A percentile compares a stretch with the other conserved stretches of the same genome.
Evolutionary conservation across 2,797 vertebrate species (phyloP).

Genomic region (Halcyon smyrnensis): DNA sequence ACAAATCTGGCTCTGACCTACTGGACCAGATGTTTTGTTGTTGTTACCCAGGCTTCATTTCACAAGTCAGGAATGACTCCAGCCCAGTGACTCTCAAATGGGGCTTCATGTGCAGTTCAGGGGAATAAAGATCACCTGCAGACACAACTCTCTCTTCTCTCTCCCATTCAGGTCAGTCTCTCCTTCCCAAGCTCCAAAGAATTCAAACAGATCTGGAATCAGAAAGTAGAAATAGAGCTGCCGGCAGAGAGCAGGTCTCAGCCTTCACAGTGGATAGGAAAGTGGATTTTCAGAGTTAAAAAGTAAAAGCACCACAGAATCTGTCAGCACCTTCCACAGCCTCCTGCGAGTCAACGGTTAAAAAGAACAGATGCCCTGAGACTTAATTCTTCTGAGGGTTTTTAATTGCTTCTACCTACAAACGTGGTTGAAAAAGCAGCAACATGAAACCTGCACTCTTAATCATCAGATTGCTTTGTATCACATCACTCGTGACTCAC

Average conservation of each 20-base stretch:
- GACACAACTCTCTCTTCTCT: neutral
- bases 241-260: neutral
- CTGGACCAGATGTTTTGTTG: neutral
- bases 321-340: neutral
- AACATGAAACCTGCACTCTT: neutral
- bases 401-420: conserved; percentile 19
- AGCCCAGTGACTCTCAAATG: neutral
- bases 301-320: neutral
- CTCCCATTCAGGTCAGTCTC: neutral
- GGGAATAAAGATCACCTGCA: neutral
- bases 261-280: neutral
- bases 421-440: neutral
- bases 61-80: neutral
- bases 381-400: neutral
- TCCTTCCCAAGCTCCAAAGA: neutral
- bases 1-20: neutral
- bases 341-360: neutral
- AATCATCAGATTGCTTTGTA: neutral
- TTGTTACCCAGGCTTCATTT: neutral
- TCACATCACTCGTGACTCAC: neutral
- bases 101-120: neutral
- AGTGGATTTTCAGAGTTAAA: neutral
- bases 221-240: neutral
- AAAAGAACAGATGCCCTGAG: conserved; percentile 14
- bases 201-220: neutral